Evolutionary conservation across 1,140 invertebrate species (phyloP), one percentile per base, ranked within the genome.

Genomic region (Drosophila burlai): DNA sequence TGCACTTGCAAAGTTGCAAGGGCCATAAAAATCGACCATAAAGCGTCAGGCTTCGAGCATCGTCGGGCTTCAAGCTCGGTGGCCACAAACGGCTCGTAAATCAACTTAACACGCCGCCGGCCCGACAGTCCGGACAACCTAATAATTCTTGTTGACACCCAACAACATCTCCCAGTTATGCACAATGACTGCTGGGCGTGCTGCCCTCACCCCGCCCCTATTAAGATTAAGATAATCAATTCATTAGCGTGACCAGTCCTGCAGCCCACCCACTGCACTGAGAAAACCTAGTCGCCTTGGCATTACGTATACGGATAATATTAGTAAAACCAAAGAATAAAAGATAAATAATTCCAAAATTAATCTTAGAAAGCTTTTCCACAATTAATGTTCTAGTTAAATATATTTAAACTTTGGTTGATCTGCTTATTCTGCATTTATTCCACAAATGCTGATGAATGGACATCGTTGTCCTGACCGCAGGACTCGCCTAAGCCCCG

Each of bases 61-160:
- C 52, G 49, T 40, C 24, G 36, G 50, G 31, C 71, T 62, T 67
- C 47, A 67, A 69, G 67, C 63, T 36, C 47, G n/a, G 16, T 38
- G 54, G 54, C 67, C 69, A 40, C 84, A 74, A 68, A 61, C 54
- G 52, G 50, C 61, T 64, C 85, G 84, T 87, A 89, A 87, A 87
- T 87, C 84, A 89, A 87, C 43, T 62, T 71, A 77, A 65, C 74
- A 73, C 74, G 58, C 79, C 80, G 74, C 69, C 67, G 47, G 67
- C 52, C 38, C 54, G 67, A 60, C 69, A 72, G 36, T 47, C 52
- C 54, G 60, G 69, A 71, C 52, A 71, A 67, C 74, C 81, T 80
- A 90, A 90, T 90, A 90, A 90, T 80, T 90, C 81, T 82, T 85
- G 75, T 85, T 90, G 85, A 90, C 85, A 90, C 85, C 67, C 46